Evolutionary conservation across 2,888 invertebrate species (phyloP).

Genomic region (Mesopsocus fuscifrons): DNA sequence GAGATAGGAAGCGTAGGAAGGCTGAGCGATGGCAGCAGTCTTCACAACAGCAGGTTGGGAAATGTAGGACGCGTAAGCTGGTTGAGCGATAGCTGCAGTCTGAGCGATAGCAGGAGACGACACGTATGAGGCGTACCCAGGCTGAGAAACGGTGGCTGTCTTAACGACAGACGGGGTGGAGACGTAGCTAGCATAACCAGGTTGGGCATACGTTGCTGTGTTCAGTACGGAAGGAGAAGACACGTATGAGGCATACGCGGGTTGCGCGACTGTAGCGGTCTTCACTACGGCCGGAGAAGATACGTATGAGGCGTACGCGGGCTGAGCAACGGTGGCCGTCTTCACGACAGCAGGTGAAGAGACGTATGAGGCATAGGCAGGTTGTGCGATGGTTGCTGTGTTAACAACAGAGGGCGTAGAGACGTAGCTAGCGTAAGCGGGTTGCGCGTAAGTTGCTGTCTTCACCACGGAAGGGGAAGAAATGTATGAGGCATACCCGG

Average conservation of each 20-base stretch:
- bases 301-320: constrained; percentile 15
- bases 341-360: constrained; percentile 38
- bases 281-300: constrained; percentile 8
- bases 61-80: constrained; percentile 7
- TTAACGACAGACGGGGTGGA: constrained; percentile 10
- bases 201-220: constrained; percentile 15
- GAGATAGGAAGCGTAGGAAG: neutral
- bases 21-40: neutral
- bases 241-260: constrained; percentile 11
- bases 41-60: constrained; percentile 1
- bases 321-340: constrained; percentile 25
- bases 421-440: constrained; percentile 17
- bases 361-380: constrained; percentile 21
- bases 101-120: neutral
- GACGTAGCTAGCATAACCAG: constrained; percentile 7
- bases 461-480: neutral
- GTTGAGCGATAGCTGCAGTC: constrained; percentile 1
- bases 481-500: constrained; percentile 13
- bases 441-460: neutral
- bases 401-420: constrained; percentile 14
- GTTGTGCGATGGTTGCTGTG: constrained; percentile 26
- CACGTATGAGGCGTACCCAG: neutral
- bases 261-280: constrained; percentile 11
- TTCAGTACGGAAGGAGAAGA: constrained; percentile 11
- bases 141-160: neutral